Evolutionary conservation across 2,113 vertebrate genomes (phyloP), one percentile per base, ranked within the genome.

Genomic region (Calyptomena viridis): DNA sequence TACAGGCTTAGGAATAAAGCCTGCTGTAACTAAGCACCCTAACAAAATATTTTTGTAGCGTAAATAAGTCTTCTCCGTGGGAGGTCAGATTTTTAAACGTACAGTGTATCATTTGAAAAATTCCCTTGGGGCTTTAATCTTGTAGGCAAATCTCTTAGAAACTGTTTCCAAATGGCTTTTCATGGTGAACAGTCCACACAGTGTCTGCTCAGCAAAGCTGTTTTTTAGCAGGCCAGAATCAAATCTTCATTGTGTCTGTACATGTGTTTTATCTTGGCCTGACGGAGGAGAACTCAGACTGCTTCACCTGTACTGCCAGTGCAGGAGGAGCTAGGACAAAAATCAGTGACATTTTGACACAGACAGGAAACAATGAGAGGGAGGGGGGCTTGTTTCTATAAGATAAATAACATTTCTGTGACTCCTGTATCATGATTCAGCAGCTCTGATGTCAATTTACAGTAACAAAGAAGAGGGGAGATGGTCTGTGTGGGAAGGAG

Each of bases 391-490:
- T 64, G 74, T 93, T 96, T 88, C 91, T 91, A 71, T 50, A 83
- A 85, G 82, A 94, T 84, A 96, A 96, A 92, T 86, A 96, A 95
- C 59, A 90, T 90, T 92, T 96, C 69, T 95, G 56, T 93, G 80
- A 95, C 87, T 96, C 59, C 77, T 4, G 1, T 90, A 90, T 88
- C 72, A 95, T 97, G 93, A 97, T 96, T 97, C 96, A 97, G 96
- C 96, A 97, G 90, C 88, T 95, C 93, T 96, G 89, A 95, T 97
- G 95, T 94, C 86, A 95, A 96, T 88, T 96, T 97, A 95, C 96
- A 91, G 97, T 93, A 97, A 96, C 75, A 97, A 95, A 94, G 66
- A 85, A 97, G 91, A 83, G 0, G 24, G 78, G 91, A 97, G 90
- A 95, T 87, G 90, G 90, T 83, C 66, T 92, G 17, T 95, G 90